Conservation (phyloP, 1,140 invertebrate genomes). For the Psix sp. region DNA sequence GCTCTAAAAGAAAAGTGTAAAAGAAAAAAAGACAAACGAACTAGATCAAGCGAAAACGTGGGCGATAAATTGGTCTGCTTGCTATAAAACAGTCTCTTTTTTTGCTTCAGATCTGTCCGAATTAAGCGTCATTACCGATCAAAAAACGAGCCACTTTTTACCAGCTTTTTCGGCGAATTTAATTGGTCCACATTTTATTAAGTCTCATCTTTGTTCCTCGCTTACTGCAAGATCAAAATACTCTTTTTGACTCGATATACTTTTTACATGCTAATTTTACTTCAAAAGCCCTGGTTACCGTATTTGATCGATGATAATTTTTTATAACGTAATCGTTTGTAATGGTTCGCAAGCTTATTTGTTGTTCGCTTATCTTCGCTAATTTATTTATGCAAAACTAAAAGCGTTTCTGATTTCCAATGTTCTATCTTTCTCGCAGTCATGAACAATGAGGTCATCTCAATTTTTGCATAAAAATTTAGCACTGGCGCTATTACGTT, state of each 20-base stretch:
- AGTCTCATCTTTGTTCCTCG: too few species aligned
- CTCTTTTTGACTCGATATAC: too few species aligned
- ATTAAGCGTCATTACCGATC: conserved; percentile 17
- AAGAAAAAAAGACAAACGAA: conserved; percentile 3
- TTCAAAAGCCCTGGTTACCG: too few species aligned
- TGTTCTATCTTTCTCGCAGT: conserved; percentile 30
- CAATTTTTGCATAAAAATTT: conserved; percentile 56
- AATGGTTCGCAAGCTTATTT: too few species aligned
- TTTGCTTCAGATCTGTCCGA: conserved; percentile 6
- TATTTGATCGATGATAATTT: too few species aligned
- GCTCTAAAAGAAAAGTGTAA: conserved; percentile 11
- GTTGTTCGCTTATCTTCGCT: too few species aligned
- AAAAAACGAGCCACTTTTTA: too few species aligned
- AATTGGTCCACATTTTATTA: too few species aligned
- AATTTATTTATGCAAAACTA: conserved; percentile 4
- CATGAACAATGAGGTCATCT: conserved; percentile 41
- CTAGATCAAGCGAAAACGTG: conserved; percentile 12
- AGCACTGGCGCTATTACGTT: conserved; percentile 39
- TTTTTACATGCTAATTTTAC: too few species aligned
- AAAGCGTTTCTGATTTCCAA: conserved; percentile 14
- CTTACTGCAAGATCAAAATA: too few species aligned
- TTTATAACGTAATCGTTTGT: too few species aligned
- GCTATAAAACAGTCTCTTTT: conserved; percentile 31
- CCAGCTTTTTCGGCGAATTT: too few species aligned
- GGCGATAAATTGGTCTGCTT: conserved; percentile 21